A percentile compares a stretch with the other conserved stretches of the same genome.
Conservation (phyloP, 1,140 invertebrate species). For the Drosophila tani region DNA sequence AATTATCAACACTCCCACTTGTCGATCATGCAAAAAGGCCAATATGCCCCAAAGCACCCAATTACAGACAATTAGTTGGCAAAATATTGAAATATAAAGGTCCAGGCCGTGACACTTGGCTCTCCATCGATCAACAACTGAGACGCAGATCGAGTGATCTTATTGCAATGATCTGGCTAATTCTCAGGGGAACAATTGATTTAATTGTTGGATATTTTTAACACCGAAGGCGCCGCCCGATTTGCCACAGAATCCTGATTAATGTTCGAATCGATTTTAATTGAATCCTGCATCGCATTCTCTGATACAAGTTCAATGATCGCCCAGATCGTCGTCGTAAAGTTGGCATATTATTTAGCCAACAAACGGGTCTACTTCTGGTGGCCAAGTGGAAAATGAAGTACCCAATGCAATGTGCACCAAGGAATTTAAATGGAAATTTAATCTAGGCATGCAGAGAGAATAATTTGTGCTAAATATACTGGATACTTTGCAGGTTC, state of each 20-base stretch:
- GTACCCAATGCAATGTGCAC: constrained; percentile 44
- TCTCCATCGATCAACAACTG: constrained; percentile 60
- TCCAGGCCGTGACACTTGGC: constrained; percentile 65
- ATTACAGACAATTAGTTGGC: constrained; percentile 78
- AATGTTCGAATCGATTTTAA: constrained; percentile 29
- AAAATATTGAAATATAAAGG: constrained; percentile 68
- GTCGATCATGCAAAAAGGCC: constrained; percentile 62
- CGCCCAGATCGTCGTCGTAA: constrained; percentile 33
- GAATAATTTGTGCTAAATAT: constrained; percentile 2
- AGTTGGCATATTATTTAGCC: constrained; percentile 56
- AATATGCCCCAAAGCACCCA: constrained; percentile 54
- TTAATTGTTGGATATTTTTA: constrained; percentile 59
- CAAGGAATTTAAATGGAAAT: constrained; percentile 57
- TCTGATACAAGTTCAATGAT: constrained; percentile 36
- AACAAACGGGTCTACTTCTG: constrained; percentile 23
- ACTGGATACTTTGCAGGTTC: too few relatives aligned
- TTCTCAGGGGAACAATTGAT: constrained; percentile 56
- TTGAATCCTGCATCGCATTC: constrained; percentile 44
- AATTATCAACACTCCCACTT: constrained; percentile 65
- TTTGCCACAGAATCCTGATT: constrained; percentile 27
- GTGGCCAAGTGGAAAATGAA: constrained; percentile 26
- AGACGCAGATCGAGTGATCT: constrained; percentile 39
- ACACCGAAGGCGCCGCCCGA: constrained; percentile 38
- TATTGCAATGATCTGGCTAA: constrained; percentile 48
- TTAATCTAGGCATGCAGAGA: constrained; percentile 35